Conservation (phyloP, 2,797 vertebrate genomes). For the Thripadectes ignobilis region DNA sequence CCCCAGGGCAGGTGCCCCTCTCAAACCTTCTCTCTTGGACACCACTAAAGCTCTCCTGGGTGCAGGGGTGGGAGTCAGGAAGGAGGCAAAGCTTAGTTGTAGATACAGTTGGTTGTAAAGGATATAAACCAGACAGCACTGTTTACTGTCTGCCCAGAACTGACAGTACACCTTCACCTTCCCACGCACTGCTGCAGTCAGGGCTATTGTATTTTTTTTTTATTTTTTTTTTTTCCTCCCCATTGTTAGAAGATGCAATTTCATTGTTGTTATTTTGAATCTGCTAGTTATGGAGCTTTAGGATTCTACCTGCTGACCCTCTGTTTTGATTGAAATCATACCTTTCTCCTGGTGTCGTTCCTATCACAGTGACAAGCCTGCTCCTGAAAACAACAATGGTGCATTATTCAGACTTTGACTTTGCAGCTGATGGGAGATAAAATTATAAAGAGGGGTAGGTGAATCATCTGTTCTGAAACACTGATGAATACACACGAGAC, state of each 20-base stretch:
- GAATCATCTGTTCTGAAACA: slow-evolving; percentile 47
- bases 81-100: background rate
- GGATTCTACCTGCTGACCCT: background rate
- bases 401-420: slow-evolving; percentile 49
- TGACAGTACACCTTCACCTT: background rate
- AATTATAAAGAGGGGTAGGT: slow-evolving; percentile 46
- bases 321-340: slow-evolving; percentile 3
- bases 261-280: slow-evolving; percentile 9
- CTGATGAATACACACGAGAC: background rate
- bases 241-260: background rate
- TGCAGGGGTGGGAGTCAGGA: background rate
- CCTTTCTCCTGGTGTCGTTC: background rate
- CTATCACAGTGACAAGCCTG: background rate
- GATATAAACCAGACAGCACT: background rate
- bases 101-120: background rate
- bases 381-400: slow-evolving; percentile 14
- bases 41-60: background rate
- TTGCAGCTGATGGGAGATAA: slow-evolving; percentile 39
- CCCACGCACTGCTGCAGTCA: accelerated
- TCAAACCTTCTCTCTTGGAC: accelerated
- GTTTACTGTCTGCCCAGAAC: background rate
- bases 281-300: background rate
- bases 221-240: background rate
- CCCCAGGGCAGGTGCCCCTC: background rate
- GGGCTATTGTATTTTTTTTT: background rate